Evolutionary conservation across 2,888 invertebrate species (phyloP), one percentile per base, ranked within the genome.

Genomic region (Oligia fasciuncula): DNA sequence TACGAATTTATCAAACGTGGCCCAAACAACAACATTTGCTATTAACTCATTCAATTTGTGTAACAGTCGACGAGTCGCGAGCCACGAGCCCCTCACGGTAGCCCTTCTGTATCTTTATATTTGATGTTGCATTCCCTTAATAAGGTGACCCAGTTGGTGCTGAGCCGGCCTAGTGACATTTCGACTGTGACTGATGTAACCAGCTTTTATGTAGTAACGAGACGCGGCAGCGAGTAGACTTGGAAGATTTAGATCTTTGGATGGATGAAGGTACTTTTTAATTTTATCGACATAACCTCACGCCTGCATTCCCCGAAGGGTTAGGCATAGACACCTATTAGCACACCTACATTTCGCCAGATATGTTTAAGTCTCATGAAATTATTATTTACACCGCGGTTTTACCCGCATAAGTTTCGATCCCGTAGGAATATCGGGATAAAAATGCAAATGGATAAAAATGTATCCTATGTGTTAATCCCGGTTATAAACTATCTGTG

Each of bases 91-190:
- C 76, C 71, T 43, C 40, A 35, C 29, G 35, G 29, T 43, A 57
- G 35, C 54, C 71, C 80, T 87, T 85, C 85, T 81, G 85, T 51
- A 51, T 43, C 23, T 63, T 40, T 87, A 23, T 65, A 75, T 75
- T 74, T 63, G 57, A 68, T 76, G 86, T 49, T 88, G 91, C 91
- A 89, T 85, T 88, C 86, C 76, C 84, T 85, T 90, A 91, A 90
- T 90, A 91, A 89, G 90, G 90, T 93, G 94, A 93, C 94, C 93
- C 87, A 93, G 91, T 92, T 92, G 80, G 84, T 73, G 40, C 60
- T 84, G 75, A 73, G 84, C 67, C 87, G 91, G 89, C 91, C 92
- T 90, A 91, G 88, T 92, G 92, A 91, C 91, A 91, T 92, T 91
- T 89, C 79, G 84, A 88, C 87, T 88, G 84, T 85, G 80, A 81